A percentile compares a stretch with the other conserved stretches of the same genome.
These are phyloP conservation scores for Panagrolaimus sp. DNA, from an alignment of 1,140 invertebrate genomes.

Conservation along the genomic window DNA sequence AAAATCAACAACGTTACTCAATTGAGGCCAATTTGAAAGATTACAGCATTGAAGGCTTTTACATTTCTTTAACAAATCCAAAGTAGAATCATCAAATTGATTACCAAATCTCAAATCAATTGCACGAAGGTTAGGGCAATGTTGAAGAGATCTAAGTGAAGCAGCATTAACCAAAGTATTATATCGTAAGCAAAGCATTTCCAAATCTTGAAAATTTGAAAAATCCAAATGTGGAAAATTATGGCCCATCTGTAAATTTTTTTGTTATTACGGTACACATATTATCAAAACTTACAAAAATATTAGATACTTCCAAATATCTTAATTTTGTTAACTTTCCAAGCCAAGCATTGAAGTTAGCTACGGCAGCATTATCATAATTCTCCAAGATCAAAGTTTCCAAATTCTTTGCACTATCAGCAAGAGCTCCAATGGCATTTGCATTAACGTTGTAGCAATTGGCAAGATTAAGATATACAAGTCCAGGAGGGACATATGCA, in stretches of 20 bases:
- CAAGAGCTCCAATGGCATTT: not conserved
- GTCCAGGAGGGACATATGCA: not conserved
- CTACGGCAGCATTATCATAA: not conserved
- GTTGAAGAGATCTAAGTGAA: too few species aligned
- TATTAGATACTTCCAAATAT: not conserved
- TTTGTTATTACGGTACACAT: too few species aligned
- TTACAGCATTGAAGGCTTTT: too few species aligned
- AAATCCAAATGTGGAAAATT: not conserved
- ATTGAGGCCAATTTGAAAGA: too few species aligned
- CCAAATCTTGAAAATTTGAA: not conserved
- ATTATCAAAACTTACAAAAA: not conserved
- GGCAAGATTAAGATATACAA: not conserved
- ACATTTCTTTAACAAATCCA: too few species aligned
- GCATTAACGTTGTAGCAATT: slow-evolving; percentile 8
- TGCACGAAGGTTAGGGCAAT: too few species aligned
- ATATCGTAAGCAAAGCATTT: not conserved
- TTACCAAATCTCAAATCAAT: too few species aligned
- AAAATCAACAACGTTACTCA: too few species aligned
- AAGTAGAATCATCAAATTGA: too few species aligned
- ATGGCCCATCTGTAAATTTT: too few species aligned
- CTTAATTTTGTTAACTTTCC: not conserved
- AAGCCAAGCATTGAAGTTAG: not conserved
- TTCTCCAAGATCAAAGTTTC: not conserved
- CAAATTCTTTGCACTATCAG: not conserved
- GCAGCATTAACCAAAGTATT: not conserved